A percentile compares a stretch with the other conserved stretches of the same genome.
phyloP scores from a whole-genome alignment of 2,888 invertebrate genomes.

The Cephus sareptanus region DNA sequence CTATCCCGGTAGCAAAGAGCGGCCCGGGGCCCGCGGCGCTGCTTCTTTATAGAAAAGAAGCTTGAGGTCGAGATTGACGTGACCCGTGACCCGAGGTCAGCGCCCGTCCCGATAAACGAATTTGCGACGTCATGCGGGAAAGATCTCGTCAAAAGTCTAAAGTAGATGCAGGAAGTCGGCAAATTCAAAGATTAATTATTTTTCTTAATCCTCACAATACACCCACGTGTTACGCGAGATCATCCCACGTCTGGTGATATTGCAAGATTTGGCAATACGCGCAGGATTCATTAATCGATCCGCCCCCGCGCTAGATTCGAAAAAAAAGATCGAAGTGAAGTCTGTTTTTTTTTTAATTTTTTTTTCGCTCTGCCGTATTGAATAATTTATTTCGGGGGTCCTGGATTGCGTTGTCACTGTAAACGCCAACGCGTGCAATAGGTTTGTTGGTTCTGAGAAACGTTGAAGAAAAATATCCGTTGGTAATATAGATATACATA shows the following conservation, averaged over 20 bases:
- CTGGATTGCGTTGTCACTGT: neutral
- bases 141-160: neutral
- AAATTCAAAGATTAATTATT: neutral
- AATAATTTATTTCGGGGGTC: no score
- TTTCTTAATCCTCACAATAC: no score
- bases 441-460: neutral
- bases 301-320: no score
- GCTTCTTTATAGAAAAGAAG: neutral
- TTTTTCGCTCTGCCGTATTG: no score
- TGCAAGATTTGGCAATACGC: neutral
- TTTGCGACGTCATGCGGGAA: neutral
- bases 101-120: neutral
- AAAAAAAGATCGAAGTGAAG: no score
- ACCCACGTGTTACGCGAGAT: neutral
- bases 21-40: neutral
- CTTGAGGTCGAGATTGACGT: neutral
- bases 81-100: neutral
- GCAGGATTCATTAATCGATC: neutral
- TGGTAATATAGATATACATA: neutral
- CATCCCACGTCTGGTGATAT: neutral
- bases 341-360: no score
- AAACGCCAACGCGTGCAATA: neutral
- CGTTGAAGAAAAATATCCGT: neutral
- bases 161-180: neutral
- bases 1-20: neutral